Evolutionary conservation across 2,888 invertebrate genomes (phyloP).

Genomic region (Cryptophagus acutangulus): DNA sequence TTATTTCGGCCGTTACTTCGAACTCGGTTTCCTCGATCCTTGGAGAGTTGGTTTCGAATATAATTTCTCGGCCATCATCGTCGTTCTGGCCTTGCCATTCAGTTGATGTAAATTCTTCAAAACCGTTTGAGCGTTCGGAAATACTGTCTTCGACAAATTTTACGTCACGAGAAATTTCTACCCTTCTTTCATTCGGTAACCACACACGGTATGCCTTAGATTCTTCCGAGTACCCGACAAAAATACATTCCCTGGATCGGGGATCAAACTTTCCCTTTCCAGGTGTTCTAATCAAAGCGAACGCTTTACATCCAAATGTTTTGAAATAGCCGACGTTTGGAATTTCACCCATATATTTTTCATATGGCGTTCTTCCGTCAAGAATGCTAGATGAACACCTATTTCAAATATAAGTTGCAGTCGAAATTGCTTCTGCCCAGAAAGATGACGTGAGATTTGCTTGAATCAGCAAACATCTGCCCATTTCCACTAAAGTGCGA

Average conservation of each 20-base stretch:
- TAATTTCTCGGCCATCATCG: too few relatives aligned
- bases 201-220: neutral
- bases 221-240: slow-evolving; percentile 33
- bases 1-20: too few relatives aligned
- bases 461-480: slow-evolving; percentile 19
- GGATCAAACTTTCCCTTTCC: slow-evolving; percentile 25
- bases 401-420: slow-evolving; percentile 6
- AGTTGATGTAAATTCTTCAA: too few relatives aligned
- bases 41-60: too few relatives aligned
- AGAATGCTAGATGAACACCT: neutral
- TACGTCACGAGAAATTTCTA: neutral
- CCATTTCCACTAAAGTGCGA: slow-evolving; percentile 25
- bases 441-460: slow-evolving; percentile 13
- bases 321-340: neutral
- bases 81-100: too few relatives aligned
- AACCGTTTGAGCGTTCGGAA: too few relatives aligned
- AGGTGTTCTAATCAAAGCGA: too few relatives aligned
- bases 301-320: slow-evolving; percentile 1
- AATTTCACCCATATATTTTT: neutral
- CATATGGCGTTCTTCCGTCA: neutral
- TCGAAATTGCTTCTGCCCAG: slow-evolving; percentile 11
- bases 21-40: too few relatives aligned
- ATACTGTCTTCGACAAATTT: neutral
- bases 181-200: neutral
- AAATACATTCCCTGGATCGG: slow-evolving; percentile 32